These are phyloP conservation scores for Sarcophaga rosellei DNA, from an alignment of 2,888 invertebrate species.

Conservation along the genomic window DNA sequence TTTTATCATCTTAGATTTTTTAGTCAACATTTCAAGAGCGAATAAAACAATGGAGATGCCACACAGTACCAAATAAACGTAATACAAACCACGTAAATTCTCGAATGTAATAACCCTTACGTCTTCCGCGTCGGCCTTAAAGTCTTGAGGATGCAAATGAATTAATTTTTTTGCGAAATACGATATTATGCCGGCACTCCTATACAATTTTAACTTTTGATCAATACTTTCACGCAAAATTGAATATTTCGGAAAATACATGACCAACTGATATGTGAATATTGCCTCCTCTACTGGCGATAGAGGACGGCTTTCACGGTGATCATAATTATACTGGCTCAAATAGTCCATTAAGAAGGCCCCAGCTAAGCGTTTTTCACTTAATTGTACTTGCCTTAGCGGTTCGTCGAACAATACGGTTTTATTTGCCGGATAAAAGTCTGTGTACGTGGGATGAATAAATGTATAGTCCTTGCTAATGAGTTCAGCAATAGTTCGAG, in stretches of 20 bases:
- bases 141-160: conserved; percentile 9
- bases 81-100: conserved; percentile 60
- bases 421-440: conserved; percentile 72
- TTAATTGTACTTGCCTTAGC: conserved; percentile 51
- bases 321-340: conserved; percentile 70
- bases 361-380: conserved; percentile 61
- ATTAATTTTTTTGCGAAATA: conserved; percentile 46
- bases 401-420: conserved; percentile 64
- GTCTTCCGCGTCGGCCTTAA: conserved; percentile 8
- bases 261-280: conserved; percentile 71
- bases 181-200: conserved; percentile 71
- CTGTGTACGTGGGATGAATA: conserved; percentile 61
- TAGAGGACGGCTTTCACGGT: conserved; percentile 70
- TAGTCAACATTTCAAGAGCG: conserved; percentile 63
- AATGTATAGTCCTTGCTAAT: conserved; percentile 71
- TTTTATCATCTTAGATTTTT: conserved; percentile 6
- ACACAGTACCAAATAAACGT: conserved; percentile 51
- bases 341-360: conserved; percentile 71
- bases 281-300: conserved; percentile 73
- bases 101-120: conserved; percentile 42
- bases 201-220: conserved; percentile 72
- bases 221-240: conserved; percentile 71
- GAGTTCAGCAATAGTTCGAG: conserved; percentile 70
- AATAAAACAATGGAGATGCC: conserved; percentile 53
- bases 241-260: conserved; percentile 74